Conservation (phyloP, 1,140 invertebrate species). For the Gonatopus flavifemur region DNA sequence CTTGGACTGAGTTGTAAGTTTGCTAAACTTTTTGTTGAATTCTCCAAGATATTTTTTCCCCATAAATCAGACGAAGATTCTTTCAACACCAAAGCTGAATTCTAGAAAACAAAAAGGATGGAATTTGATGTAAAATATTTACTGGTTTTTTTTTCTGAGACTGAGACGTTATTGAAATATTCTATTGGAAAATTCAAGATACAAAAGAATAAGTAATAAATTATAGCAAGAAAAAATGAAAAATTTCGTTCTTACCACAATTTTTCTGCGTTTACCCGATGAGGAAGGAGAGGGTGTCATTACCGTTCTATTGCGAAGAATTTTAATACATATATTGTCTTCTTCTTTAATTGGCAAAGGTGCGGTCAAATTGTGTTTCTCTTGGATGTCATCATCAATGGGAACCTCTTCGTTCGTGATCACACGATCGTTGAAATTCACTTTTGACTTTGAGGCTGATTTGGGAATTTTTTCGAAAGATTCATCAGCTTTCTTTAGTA, state of each 20-base stretch:
- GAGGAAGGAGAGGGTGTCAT: not conserved
- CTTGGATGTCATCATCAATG: slow-evolving; percentile 20
- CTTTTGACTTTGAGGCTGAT: slow-evolving; percentile 16
- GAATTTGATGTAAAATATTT: not conserved
- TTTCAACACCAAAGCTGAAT: no score
- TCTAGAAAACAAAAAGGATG: no score
- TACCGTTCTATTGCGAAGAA: slow-evolving; percentile 26
- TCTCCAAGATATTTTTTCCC: no score
- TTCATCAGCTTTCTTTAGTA: slow-evolving; percentile 41
- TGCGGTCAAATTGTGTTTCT: slow-evolving; percentile 13
- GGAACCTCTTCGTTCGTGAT: slow-evolving; percentile 22
- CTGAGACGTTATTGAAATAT: no score
- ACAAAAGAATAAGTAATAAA: slow-evolving; percentile 1
- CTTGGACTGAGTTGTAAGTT: no score
- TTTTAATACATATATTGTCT: not conserved
- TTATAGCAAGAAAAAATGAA: not conserved
- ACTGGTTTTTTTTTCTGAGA: no score
- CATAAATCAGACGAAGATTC: no score
- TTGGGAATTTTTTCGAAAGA: slow-evolving; percentile 28
- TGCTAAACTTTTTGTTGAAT: no score
- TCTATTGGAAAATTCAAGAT: not conserved
- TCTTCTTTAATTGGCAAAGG: slow-evolving; percentile 8
- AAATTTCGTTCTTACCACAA: not conserved
- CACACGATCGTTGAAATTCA: slow-evolving; percentile 32
- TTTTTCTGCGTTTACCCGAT: not conserved